A percentile compares a stretch with the other conserved stretches of the same genome.
phyloP scores from a whole-genome alignment of 2,113 vertebrate species.

The Cathartes aura region DNA sequence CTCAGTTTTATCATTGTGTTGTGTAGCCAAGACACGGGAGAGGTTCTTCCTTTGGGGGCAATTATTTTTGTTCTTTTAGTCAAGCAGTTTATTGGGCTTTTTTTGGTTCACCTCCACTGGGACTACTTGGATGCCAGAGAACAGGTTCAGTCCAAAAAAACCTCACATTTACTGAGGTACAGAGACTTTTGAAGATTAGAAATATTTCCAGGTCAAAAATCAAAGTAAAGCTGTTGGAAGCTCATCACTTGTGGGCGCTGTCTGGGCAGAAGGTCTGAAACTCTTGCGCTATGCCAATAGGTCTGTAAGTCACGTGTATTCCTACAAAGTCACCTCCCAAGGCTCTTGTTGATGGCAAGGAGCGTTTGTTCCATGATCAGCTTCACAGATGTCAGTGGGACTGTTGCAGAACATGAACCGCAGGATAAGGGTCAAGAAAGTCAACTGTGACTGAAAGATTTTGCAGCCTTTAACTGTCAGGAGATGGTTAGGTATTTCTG shows the following conservation, averaged over 20 bases:
- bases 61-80: background rate
- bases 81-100: background rate
- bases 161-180: background rate
- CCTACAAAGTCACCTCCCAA: background rate
- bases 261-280: background rate
- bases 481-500: background rate
- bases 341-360: background rate
- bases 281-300: background rate
- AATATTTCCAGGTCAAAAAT: background rate
- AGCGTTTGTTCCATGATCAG: background rate
- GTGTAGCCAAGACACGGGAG: background rate
- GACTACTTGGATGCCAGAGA: background rate
- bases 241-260: background rate
- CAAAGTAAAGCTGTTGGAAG: background rate
- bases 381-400: background rate
- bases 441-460: background rate
- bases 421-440: background rate
- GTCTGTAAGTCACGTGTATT: background rate
- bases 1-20: conserved; percentile 20
- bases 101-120: background rate
- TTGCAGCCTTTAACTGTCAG: background rate
- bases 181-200: background rate
- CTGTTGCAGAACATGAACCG: background rate
- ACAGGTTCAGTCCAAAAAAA: background rate
- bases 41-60: background rate